Conservation (phyloP, 2,113 vertebrate genomes). For the Panthera leo region DNA sequence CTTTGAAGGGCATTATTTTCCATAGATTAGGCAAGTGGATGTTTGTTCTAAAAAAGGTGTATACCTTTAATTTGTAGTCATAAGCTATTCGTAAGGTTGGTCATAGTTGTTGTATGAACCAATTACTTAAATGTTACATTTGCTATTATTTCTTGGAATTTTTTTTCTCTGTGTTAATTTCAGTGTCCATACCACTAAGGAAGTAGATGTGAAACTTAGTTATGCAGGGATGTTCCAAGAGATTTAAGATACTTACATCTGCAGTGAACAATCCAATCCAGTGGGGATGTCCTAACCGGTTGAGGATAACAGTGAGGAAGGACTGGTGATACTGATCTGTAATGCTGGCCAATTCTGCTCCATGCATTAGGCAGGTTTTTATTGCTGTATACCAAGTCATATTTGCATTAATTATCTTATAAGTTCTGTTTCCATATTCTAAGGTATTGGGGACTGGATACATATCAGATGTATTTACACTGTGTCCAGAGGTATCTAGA, state of each 20-base stretch:
- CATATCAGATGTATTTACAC: constrained; percentile 82
- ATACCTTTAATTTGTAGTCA: background rate
- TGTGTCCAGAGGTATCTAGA: constrained; percentile 80
- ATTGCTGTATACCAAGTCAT: constrained; percentile 95
- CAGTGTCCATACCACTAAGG: background rate
- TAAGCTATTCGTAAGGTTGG: background rate
- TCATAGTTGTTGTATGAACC: background rate
- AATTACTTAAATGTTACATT: constrained; percentile 12
- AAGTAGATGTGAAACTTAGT: background rate
- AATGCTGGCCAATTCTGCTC: constrained; percentile 91
- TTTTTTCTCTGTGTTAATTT: background rate
- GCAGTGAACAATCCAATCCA: constrained; percentile 95
- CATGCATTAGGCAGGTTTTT: constrained; percentile 86
- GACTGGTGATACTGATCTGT: constrained; percentile 94
- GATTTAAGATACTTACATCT: constrained; percentile 87
- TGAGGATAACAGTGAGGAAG: constrained; percentile 94
- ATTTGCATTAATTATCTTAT: constrained; percentile 91
- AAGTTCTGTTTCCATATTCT: constrained; percentile 91
- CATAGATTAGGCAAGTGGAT: constrained; percentile 2
- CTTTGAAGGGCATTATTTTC: background rate
- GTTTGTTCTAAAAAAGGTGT: background rate
- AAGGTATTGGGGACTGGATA: constrained; percentile 87
- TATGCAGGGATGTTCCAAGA: background rate
- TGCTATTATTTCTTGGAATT: background rate
- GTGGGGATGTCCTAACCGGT: constrained; percentile 87